Evolutionary conservation across 1,140 invertebrate species (phyloP).

Genomic region (Drusus annulatus): DNA sequence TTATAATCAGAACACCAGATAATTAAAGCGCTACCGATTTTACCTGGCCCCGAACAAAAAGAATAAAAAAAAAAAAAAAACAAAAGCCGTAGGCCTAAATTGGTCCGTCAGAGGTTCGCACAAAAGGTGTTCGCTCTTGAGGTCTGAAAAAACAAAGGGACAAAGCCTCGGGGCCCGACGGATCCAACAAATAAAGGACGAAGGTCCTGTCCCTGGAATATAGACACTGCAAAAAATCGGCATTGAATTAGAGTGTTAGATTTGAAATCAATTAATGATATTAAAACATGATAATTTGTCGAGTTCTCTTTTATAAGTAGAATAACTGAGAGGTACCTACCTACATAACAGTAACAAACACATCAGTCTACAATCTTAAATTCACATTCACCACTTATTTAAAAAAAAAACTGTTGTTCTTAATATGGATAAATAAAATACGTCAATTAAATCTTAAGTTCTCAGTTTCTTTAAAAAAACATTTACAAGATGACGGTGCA

Average conservation of each 20-base stretch:
- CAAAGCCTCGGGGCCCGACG: conserved; percentile 22
- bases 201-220: background rate
- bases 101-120: background rate
- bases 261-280: no score
- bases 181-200: background rate
- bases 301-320: no score
- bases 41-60: conserved; percentile 13
- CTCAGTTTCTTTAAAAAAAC: no score
- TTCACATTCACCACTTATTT: no score
- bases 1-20: background rate
- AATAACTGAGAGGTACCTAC: no score
- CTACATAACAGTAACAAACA: no score
- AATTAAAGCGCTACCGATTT: background rate
- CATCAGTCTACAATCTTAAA: no score
- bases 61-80: conserved; percentile 23
- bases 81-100: conserved; percentile 37
- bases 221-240: background rate
- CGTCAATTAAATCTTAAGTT: no score
- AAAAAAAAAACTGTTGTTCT: no score
- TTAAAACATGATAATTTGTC: no score
- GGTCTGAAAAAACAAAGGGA: conserved; percentile 33
- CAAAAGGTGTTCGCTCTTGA: conserved; percentile 59
- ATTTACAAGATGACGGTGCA: no score
- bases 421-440: no score
- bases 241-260: conserved; percentile 1